Base-by-base conservation (phyloP, 92 coral and sea anemone genomes). In the Porites cylindrica region DNA sequence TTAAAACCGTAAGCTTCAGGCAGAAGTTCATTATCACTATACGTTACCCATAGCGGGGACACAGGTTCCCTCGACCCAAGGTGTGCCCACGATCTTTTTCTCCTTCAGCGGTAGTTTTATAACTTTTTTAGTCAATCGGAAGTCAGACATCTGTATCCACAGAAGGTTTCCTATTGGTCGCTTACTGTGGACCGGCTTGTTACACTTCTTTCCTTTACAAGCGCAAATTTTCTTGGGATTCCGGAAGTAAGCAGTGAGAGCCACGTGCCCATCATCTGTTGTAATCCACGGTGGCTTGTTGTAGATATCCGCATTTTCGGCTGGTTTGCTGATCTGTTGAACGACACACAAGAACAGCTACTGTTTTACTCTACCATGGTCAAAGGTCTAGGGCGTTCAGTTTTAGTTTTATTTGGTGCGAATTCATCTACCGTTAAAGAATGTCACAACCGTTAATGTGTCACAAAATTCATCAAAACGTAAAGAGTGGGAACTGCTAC, bases 11-110 rank as follows among this genome's bases (percentile, higher is more conserved):
- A 38, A 38, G 47, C 47, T 38, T 38, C 47, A 38, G 47, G 7
- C 47, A 38, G 6, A 38, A 38, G 47, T 38, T 3, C 7, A 4
- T 38, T 38, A 38, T 38, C 47, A 38, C 23, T 21, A 21, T 21
- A 21, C 23, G 23, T 38, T 38, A 96, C 98, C 98, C 98, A 96
- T 96, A 1, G 85, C 78, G 10, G 51, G 11, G 8, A 92, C 86
- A 64, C 98, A 96, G 23, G 91, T 90, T 70, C 98, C 98, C 80
- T 94, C 88, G 1, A 96, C 93, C 98, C 98, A 96, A 14, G 91
- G 93, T 32, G 94, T 83, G 72, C 75, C 88, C 1, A 16, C 70
- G 51, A 94, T 67, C 71, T 87, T 80, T 8, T 90, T 52, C 51
- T 29, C 70, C 68, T 80, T 75, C 50, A 94, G 90, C 10, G 95